phyloP scores from a whole-genome alignment of 1,140 invertebrate species.

The Pissodes strobi region DNA sequence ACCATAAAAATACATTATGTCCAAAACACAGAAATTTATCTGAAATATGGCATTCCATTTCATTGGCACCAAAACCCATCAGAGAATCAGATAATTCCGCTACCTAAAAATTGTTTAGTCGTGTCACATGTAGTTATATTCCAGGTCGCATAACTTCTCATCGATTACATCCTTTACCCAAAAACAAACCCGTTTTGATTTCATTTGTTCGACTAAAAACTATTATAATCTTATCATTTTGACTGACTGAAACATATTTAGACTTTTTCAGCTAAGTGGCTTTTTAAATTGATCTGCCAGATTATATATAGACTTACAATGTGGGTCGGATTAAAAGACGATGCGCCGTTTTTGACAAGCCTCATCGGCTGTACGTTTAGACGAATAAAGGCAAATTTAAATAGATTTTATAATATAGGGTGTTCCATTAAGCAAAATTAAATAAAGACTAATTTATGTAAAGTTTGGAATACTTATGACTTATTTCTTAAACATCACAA shows the following conservation, averaged over 20 bases:
- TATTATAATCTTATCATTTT: constrained; percentile 13
- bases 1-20: no score
- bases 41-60: no score
- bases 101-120: constrained; percentile 5
- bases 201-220: not conserved
- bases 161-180: constrained; percentile 2
- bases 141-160: not conserved
- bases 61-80: no score
- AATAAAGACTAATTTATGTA: no score
- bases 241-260: constrained; percentile 12
- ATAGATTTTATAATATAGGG: no score
- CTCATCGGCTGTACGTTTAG: no score
- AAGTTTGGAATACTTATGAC: no score
- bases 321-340: not conserved
- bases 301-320: not conserved
- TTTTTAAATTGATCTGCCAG: not conserved
- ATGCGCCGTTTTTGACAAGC: constrained; percentile 1
- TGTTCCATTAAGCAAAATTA: no score
- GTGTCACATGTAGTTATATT: not conserved
- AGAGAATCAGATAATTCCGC: not conserved
- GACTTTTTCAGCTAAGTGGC: constrained; percentile 9
- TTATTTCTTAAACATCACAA: no score
- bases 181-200: constrained; percentile 7
- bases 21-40: no score
- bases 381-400: no score